phyloP scores from a whole-genome alignment of 2,113 vertebrate genomes.

The Apaloderma vittatum region DNA sequence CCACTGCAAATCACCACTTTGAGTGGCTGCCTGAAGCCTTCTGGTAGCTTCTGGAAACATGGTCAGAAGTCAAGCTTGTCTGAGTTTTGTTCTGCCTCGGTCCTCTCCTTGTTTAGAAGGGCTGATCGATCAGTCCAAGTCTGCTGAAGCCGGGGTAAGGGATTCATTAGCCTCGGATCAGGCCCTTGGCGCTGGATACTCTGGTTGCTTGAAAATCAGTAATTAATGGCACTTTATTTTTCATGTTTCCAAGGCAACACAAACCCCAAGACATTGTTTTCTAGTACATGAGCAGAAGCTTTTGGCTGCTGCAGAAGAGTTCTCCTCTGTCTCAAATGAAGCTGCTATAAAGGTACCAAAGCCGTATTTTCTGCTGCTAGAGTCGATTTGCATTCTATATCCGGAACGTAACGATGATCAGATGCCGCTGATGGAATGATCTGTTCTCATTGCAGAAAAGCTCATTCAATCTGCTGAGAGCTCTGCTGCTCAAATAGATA shows the following conservation, averaged over 20 bases:
- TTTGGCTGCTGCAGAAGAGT: neutral
- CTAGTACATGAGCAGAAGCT: neutral
- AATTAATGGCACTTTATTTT: constrained; percentile 49
- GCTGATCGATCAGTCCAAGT: neutral
- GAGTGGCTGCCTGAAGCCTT: neutral
- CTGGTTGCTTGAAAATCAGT: neutral
- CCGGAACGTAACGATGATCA: neutral
- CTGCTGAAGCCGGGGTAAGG: neutral
- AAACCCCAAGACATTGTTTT: neutral
- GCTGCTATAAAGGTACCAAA: constrained; percentile 9
- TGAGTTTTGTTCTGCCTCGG: neutral
- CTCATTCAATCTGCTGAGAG: constrained; percentile 45
- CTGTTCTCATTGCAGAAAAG: neutral
- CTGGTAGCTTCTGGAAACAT: neutral
- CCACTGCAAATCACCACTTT: fast-evolving
- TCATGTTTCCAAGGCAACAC: constrained; percentile 50
- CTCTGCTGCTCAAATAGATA: constrained; percentile 33
- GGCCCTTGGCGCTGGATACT: neutral
- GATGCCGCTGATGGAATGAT: constrained; percentile 11
- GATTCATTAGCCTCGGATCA: neutral
- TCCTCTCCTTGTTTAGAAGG: neutral
- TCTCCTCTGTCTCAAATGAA: neutral
- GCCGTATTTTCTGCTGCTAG: neutral
- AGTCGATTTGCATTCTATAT: neutral
- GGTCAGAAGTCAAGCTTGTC: neutral